Conservation (phyloP, 1,140 invertebrate species). For the Heliconius melpomene region DNA sequence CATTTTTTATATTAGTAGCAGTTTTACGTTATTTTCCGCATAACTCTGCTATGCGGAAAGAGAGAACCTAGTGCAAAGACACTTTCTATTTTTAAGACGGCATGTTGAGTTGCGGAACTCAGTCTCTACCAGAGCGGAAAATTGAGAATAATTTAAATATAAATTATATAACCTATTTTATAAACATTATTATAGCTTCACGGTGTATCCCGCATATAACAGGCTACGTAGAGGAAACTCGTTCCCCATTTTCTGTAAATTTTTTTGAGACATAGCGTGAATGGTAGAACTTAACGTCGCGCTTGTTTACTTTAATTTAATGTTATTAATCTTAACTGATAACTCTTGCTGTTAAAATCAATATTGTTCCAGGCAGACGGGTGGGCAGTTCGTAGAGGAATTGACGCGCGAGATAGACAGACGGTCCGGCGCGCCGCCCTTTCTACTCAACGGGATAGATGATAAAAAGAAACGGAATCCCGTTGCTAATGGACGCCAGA, state of each 20-base stretch:
- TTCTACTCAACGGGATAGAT: constrained; percentile 66
- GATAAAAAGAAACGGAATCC: constrained; percentile 61
- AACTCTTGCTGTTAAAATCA: not conserved
- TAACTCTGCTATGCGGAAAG: no score
- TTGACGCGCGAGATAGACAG: constrained; percentile 62
- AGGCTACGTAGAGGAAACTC: not conserved
- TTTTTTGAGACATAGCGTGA: not conserved
- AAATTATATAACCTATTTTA: not conserved
- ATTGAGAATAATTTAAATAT: no score
- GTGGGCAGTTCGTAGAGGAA: constrained; percentile 75
- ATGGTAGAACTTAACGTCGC: not conserved
- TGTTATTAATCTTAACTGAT: no score
- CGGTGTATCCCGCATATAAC: not conserved
- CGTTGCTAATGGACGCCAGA: constrained; percentile 50
- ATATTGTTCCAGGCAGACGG: constrained; percentile 68
- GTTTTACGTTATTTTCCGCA: no score
- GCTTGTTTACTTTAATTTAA: not conserved
- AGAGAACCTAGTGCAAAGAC: no score
- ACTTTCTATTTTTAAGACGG: no score
- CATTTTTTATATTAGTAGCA: not conserved
- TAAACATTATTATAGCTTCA: not conserved
- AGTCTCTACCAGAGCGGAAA: no score
- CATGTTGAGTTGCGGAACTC: no score
- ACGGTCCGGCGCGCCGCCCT: constrained; percentile 58
- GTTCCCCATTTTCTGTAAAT: not conserved